These are phyloP conservation scores for Lasioglossum marginatum DNA, from an alignment of 2,888 invertebrate genomes.

Conservation along the genomic window DNA sequence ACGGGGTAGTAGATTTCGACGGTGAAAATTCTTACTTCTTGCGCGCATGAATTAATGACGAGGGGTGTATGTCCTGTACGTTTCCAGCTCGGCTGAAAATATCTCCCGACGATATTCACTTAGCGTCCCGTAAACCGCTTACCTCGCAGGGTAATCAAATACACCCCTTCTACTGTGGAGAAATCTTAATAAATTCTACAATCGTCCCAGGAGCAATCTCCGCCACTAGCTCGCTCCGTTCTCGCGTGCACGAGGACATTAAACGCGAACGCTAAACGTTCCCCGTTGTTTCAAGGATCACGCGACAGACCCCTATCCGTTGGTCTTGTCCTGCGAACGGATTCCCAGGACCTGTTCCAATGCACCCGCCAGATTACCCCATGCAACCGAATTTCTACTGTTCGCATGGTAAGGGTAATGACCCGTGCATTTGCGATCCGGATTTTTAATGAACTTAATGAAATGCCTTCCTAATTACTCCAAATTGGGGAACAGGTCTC, in stretches of 20 bases:
- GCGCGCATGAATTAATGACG: neutral
- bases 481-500: neutral
- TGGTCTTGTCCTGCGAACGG: slow-evolving; percentile 40
- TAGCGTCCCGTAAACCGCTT: slow-evolving; percentile 8
- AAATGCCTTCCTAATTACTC: neutral
- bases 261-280: slow-evolving; percentile 60
- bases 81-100: neutral
- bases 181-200: slow-evolving; percentile 46
- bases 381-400: neutral
- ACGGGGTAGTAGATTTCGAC: neutral
- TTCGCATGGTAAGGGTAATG: neutral
- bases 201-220: slow-evolving; percentile 28
- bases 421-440: neutral
- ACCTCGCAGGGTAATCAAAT: slow-evolving; percentile 14
- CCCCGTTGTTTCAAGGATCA: slow-evolving; percentile 54
- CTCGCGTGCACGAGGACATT: slow-evolving; percentile 61
- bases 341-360: slow-evolving; percentile 6
- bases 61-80: neutral
- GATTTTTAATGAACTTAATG: neutral
- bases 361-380: neutral
- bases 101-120: neutral
- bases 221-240: slow-evolving; percentile 17
- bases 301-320: slow-evolving; percentile 49
- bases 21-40: slow-evolving; percentile 3
- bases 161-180: neutral